Evolutionary conservation across 2,113 vertebrate genomes (phyloP).

Genomic region (Malurus melanocephalus): DNA sequence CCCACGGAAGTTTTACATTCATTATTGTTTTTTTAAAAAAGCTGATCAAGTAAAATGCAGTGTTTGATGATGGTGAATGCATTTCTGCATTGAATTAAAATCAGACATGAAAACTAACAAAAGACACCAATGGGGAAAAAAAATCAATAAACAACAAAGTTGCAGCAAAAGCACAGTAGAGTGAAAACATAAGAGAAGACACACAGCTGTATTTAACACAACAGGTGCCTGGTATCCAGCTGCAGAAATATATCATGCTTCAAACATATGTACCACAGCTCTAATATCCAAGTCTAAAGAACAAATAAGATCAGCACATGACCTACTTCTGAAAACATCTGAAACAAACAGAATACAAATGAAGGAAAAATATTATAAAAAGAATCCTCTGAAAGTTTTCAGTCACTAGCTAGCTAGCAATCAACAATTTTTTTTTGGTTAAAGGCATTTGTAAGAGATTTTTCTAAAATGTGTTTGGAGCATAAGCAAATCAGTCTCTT

Average conservation of each 20-base stretch:
- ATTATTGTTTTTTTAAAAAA: background rate
- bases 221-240: constrained; percentile 46
- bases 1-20: constrained; percentile 14
- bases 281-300: constrained; percentile 12
- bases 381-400: background rate
- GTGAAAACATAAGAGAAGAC: constrained; percentile 44
- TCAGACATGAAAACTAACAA: background rate
- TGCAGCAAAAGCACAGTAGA: constrained; percentile 25
- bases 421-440: background rate
- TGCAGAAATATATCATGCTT: constrained; percentile 58
- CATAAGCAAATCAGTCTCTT: background rate
- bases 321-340: background rate
- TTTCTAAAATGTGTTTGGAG: background rate
- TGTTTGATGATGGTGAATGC: background rate
- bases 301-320: background rate
- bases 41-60: background rate
- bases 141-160: background rate
- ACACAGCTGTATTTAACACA: constrained; percentile 29
- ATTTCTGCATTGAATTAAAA: constrained; percentile 18
- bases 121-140: background rate
- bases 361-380: background rate
- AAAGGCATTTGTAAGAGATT: background rate
- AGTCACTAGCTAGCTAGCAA: background rate
- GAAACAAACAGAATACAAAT: background rate
- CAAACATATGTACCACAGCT: constrained; percentile 12